Conservation (phyloP, 2,888 invertebrate species). For the Perdita meconis region DNA sequence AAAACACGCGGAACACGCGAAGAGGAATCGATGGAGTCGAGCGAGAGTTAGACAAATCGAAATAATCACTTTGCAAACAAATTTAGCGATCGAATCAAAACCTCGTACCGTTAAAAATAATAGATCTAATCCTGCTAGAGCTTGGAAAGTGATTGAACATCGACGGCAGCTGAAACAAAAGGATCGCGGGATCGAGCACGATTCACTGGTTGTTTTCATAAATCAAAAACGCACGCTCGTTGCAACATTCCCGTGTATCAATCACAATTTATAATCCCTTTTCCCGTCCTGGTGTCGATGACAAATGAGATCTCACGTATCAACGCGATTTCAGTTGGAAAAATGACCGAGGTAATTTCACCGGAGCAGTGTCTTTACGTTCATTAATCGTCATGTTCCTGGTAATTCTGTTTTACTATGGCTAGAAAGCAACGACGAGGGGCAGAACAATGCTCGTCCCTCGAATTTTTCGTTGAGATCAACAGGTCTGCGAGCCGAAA, state of each 20-base stretch:
- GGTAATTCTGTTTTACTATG: slow-evolving; percentile 61
- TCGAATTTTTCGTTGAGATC: slow-evolving; percentile 71
- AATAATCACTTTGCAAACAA: too few relatives aligned
- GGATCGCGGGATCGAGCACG: slow-evolving; percentile 1
- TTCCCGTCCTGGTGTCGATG: slow-evolving; percentile 20
- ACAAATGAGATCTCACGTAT: slow-evolving; percentile 49
- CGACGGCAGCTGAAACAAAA: background rate
- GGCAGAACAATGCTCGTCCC: slow-evolving; percentile 59
- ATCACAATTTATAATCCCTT: slow-evolving; percentile 52
- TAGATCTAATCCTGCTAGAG: slow-evolving; percentile 7
- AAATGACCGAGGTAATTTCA: slow-evolving; percentile 49
- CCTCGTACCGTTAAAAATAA: background rate
- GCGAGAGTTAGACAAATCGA: too few relatives aligned
- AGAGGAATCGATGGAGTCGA: too few relatives aligned
- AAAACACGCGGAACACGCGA: background rate
- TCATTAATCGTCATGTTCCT: slow-evolving; percentile 67
- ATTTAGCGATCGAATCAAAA: too few relatives aligned
- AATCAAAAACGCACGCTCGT: slow-evolving; percentile 35
- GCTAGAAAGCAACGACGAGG: background rate
- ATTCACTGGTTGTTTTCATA: slow-evolving; percentile 34
- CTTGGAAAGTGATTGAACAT: background rate
- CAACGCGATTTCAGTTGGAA: slow-evolving; percentile 35
- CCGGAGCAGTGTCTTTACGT: slow-evolving; percentile 53
- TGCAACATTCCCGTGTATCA: slow-evolving; percentile 20
- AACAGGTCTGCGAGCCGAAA: slow-evolving; percentile 67